Base-by-base conservation (phyloP, 2,888 invertebrate genomes). In the Trachelus iudaicus region DNA sequence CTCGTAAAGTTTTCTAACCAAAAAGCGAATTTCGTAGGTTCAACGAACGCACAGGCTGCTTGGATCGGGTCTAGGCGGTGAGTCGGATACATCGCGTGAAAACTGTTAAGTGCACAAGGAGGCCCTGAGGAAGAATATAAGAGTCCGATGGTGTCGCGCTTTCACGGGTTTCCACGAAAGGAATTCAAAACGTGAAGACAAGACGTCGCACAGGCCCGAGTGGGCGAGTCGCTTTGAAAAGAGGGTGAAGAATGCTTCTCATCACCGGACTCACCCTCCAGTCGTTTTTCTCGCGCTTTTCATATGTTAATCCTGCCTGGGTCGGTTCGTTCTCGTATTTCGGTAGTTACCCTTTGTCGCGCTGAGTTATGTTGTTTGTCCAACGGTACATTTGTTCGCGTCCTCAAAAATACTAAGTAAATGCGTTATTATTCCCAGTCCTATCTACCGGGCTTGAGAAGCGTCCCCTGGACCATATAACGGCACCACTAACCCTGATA, bases 281-380 rank as follows among this genome's bases (percentile, higher is more conserved):
- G 31, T n/a, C 78, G 69, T 76, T 78, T 77, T 78, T 78, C 73
- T 76, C 76, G 30, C 71, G 68, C 76, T 68, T 78, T 78, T 78
- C 78, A 78, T 76, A 76, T 76, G 78, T 68, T 78, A 76, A 78
- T 76, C 35, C 78, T 31, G 31, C 40, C 34, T 75, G 40, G n/a
- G 40, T 76, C 37, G 34, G 73, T 56, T 76, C 73, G 56, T 56
- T 56, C 75, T 77, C 40, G 73, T 75, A 73, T 73, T 78, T 78
- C 40, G 35, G 56, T 73, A 76, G 76, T 76, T 73, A 31, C 73
- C 75, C 76, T 76, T 78, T 76, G 78, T 78, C 76, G 78, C 31
- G 76, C 69, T 76, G 76, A 76, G 73, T 76, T 76, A 78, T 69
- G 76, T 76, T 75, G 40, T 78, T 76, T 76, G 73, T 76, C 71